These are phyloP conservation scores for Meteorus colon DNA, from an alignment of 2,888 invertebrate species.

Conservation along the genomic window DNA sequence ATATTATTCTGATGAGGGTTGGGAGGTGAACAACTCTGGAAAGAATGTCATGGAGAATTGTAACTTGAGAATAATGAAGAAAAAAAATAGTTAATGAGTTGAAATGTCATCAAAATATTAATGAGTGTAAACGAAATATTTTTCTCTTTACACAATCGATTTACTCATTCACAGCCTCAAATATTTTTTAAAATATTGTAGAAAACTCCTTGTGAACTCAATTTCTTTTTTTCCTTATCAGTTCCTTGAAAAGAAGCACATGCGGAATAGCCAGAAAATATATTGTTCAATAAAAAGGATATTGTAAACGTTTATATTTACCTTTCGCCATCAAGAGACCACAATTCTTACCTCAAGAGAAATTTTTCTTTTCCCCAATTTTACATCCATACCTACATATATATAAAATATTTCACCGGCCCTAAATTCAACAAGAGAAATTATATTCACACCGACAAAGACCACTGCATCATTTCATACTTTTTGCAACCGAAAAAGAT, in stretches of 20 bases:
- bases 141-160: neutral
- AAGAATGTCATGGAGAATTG: too few relatives aligned
- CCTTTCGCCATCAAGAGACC: constrained; percentile 61
- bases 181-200: neutral
- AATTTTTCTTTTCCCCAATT: neutral
- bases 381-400: neutral
- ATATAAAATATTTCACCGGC: neutral
- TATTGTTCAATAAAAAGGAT: constrained; percentile 46
- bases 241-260: neutral
- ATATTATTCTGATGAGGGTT: too few relatives aligned
- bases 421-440: constrained; percentile 26
- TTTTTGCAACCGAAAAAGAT: neutral
- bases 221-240: neutral
- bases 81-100: too few relatives aligned
- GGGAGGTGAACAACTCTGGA: too few relatives aligned
- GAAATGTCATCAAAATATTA: neutral
- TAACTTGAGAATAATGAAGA: too few relatives aligned
- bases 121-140: neutral
- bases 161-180: neutral
- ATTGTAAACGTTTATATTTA: constrained; percentile 63
- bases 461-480: constrained; percentile 26
- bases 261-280: neutral
- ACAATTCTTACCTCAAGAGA: constrained; percentile 65
- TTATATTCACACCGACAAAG: constrained; percentile 25
- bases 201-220: neutral